A percentile compares a stretch with the other conserved stretches of the same genome.
Conservation (phyloP, 2,113 vertebrate species). For the Myanophis thanlyinensis region DNA sequence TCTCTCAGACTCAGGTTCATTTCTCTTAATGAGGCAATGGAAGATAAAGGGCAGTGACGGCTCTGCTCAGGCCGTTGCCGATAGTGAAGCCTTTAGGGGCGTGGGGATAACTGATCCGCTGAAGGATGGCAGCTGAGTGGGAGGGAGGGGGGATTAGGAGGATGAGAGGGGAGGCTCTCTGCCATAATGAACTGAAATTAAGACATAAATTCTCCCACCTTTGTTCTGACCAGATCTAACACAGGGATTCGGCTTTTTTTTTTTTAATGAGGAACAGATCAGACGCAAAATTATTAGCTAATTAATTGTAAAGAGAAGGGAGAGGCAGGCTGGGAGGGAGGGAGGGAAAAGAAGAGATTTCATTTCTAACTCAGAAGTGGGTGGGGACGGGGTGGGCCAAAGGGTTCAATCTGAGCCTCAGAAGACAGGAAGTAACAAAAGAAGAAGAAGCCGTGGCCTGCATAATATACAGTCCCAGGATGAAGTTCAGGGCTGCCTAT, state of each 20-base stretch:
- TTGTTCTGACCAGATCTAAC: constrained; percentile 71
- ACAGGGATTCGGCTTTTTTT: constrained; percentile 64
- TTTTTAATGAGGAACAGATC: constrained; percentile 76
- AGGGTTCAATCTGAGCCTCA: not conserved
- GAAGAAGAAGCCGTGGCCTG: not conserved
- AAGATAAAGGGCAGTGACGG: constrained; percentile 83
- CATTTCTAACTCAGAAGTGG: not conserved
- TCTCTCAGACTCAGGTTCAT: constrained; percentile 81
- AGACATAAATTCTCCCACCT: constrained; percentile 83
- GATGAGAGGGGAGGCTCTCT: constrained; percentile 72
- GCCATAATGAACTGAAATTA: constrained; percentile 82
- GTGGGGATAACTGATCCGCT: constrained; percentile 68
- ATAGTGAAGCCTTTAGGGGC: constrained; percentile 75
- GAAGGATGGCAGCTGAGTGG: constrained; percentile 53
- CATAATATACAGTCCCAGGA: not conserved
- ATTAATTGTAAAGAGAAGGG: constrained; percentile 74
- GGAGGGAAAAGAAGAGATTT: not conserved
- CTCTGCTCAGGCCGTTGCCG: constrained; percentile 65
- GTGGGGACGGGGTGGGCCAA: not conserved
- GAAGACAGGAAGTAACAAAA: not conserved
- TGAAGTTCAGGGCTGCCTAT: not conserved
- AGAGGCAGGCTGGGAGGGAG: constrained; percentile 10
- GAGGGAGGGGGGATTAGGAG: constrained; percentile 56
- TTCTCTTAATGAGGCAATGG: constrained; percentile 81
- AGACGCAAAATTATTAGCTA: constrained; percentile 78